Evolutionary conservation across 1,140 invertebrate species (phyloP), one percentile per base, ranked within the genome.

Genomic region (Lordiphosa collinella): DNA sequence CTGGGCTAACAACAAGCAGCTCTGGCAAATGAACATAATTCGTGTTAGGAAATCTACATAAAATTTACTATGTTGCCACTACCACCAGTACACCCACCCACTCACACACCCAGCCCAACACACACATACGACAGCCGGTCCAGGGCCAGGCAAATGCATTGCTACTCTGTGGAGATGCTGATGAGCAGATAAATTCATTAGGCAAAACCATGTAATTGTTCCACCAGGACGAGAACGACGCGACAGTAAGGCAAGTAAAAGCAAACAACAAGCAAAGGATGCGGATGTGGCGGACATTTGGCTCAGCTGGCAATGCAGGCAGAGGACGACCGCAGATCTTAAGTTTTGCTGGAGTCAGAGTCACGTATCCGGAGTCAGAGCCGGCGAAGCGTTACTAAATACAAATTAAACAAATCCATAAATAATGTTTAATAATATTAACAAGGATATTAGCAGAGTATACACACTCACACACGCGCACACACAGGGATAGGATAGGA

Each of bases 401-500:
- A 87, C 85, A 87, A 87, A 87, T 87, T 87, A 87, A 87, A 87
- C 85, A 87, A 87, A 87, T 87, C 85, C 85, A 87, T 87, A 87
- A 87, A 87, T 87, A 86, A 87, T 87, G 86, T 87, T 87, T 87
- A 87, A 87, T 87, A 87, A 86, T 79, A 87, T 87, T 87, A 87
- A 87, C 85, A 87, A 82, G 85, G 72, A 87, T 86, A 87, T 87
- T 87, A 87, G 85, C 80, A 74, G 69, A 18, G 59, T 53, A 53
- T 59, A 65, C 59, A 71, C 40, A 53, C 67, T 44, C 36, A 58
- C 64, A 46, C 25, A 79, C 32, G 32, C 40, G 35, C 34, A 66
- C 31, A 57, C 12, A 36, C 37, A 48, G 51, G 22, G 22, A 3
- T 18, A 22, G 35, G 18, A 22, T 41, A 38, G 11, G 25, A 47